Conservation (phyloP, 2,888 invertebrate genomes). For the Trachelus tabidus region DNA sequence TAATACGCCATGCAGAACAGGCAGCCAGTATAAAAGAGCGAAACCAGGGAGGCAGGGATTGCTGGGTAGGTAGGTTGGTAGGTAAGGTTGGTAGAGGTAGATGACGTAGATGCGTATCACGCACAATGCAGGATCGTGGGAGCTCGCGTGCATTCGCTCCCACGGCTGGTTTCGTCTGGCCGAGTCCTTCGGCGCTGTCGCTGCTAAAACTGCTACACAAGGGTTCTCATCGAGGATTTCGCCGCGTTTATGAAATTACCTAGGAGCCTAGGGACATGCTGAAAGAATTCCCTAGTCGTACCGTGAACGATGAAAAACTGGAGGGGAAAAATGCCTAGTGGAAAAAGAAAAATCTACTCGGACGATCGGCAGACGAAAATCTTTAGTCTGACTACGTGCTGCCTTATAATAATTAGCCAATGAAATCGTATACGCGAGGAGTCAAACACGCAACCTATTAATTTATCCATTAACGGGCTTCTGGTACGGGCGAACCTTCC, state of each 20-base stretch:
- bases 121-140: slow-evolving; percentile 53
- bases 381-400: not conserved
- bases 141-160: slow-evolving; percentile 57
- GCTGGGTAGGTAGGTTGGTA: slow-evolving; percentile 40
- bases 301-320: no score
- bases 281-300: no score
- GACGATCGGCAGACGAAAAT: not conserved
- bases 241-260: no score
- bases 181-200: slow-evolving; percentile 27
- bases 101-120: slow-evolving; percentile 61
- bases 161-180: slow-evolving; percentile 56
- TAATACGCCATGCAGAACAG: not conserved
- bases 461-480: slow-evolving; percentile 39
- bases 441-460: slow-evolving; percentile 38
- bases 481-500: slow-evolving; percentile 20
- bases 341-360: not conserved
- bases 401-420: slow-evolving; percentile 33
- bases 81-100: slow-evolving; percentile 38
- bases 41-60: not conserved
- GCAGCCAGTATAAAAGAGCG: slow-evolving; percentile 1
- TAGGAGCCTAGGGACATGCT: no score
- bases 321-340: no score
- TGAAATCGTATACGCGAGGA: slow-evolving; percentile 24
- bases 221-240: slow-evolving; percentile 50
- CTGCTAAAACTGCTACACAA: slow-evolving; percentile 52